phyloP scores from a whole-genome alignment of 2,113 vertebrate genomes.

The Pipa parva region DNA sequence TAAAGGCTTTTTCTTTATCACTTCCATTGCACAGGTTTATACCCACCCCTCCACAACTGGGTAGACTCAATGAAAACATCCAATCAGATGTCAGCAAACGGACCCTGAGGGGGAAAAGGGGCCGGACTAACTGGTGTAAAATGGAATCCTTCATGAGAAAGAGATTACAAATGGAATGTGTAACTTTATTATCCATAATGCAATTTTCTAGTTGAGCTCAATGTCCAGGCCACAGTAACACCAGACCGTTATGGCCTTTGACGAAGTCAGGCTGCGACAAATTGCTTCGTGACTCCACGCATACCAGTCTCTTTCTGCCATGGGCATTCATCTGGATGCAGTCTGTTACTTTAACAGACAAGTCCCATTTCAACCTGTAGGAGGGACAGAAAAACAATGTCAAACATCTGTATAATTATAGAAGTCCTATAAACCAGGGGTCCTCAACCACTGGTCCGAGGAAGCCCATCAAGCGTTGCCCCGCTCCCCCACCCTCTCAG shows the following conservation, averaged over 20 bases:
- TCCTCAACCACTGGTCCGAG: background rate
- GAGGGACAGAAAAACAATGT: accelerated
- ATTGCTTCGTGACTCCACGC: constrained; percentile 57
- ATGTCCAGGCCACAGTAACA: constrained; percentile 64
- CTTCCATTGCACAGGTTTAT: too few relatives aligned
- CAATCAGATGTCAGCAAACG: too few relatives aligned
- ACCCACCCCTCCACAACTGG: too few relatives aligned
- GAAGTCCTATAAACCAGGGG: too few relatives aligned
- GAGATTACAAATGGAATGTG: too few relatives aligned
- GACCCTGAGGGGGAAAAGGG: too few relatives aligned
- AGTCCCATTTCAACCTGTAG: constrained; percentile 58
- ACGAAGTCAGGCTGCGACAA: constrained; percentile 66
- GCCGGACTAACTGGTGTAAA: too few relatives aligned
- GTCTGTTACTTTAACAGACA: constrained; percentile 69
- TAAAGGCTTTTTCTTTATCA: too few relatives aligned
- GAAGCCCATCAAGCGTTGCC: background rate
- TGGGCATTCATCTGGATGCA: constrained; percentile 69
- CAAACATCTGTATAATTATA: background rate
- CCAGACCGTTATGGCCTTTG: constrained; percentile 68
- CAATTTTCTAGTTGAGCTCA: constrained; percentile 42
- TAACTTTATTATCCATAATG: too few relatives aligned
- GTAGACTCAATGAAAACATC: too few relatives aligned
- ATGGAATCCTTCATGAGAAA: too few relatives aligned
- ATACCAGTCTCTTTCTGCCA: constrained; percentile 63
- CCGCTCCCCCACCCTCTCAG: too few relatives aligned